phyloP scores from a whole-genome alignment of 2,888 invertebrate species.

The Carterocephalus palaemon region DNA sequence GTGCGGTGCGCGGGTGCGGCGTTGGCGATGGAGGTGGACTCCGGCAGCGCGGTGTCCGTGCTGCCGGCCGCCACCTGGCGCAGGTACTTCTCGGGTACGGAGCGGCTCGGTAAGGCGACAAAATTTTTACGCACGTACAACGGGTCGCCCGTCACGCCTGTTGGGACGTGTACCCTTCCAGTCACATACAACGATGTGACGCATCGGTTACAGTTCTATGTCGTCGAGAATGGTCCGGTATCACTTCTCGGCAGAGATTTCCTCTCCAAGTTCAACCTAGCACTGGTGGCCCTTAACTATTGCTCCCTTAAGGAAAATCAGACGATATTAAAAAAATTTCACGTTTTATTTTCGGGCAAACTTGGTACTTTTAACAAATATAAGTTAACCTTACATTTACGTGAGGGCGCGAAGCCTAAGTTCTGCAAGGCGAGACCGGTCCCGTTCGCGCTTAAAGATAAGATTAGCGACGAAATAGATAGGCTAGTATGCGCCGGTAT shows the following conservation, averaged over 20 bases:
- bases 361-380: slow-evolving; percentile 1
- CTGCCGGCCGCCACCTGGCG: slow-evolving; percentile 1
- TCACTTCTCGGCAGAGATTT: slow-evolving; percentile 1
- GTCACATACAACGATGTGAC: slow-evolving; percentile 1
- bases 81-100: neutral
- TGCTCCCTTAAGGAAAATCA: neutral
- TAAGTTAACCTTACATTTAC: neutral
- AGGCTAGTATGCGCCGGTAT: neutral
- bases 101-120: slow-evolving; percentile 1
- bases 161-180: slow-evolving; percentile 1
- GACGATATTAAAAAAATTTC: neutral
- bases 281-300: neutral
- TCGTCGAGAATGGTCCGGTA: slow-evolving; percentile 3
- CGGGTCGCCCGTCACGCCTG: neutral
- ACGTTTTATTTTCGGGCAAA: neutral
- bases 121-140: slow-evolving; percentile 3
- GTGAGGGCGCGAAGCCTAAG: neutral
- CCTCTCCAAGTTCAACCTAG: neutral
- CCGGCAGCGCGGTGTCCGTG: slow-evolving; percentile 8
- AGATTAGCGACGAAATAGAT: neutral
- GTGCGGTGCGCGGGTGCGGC: neutral
- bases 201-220: neutral
- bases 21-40: slow-evolving; percentile 1
- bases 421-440: slow-evolving; percentile 1
- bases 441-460: neutral